These are phyloP conservation scores for Neomicropteryx cornuta DNA, from an alignment of 1,140 invertebrate species.

Conservation along the genomic window DNA sequence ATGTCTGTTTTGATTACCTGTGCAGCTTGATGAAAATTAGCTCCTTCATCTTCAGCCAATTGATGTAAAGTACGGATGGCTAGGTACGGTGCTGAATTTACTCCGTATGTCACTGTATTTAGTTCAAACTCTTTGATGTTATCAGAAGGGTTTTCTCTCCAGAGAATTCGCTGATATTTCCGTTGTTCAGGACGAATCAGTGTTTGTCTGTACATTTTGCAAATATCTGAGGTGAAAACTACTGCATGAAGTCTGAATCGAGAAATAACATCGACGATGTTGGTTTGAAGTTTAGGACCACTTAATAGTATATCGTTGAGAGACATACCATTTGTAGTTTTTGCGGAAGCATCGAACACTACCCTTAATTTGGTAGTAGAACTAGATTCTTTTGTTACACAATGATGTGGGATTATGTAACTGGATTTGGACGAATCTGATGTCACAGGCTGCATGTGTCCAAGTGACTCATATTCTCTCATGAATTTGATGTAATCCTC, in stretches of 20 bases:
- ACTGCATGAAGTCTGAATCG: slow-evolving; percentile 9
- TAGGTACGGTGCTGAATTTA: slow-evolving; percentile 21
- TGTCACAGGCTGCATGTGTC: slow-evolving; percentile 15
- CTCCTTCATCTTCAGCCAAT: slow-evolving; percentile 21
- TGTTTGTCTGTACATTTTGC: slow-evolving; percentile 36
- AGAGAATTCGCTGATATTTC: slow-evolving; percentile 23
- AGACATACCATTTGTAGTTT: slow-evolving; percentile 13
- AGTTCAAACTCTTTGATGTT: slow-evolving; percentile 14
- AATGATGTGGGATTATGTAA: slow-evolving; percentile 20
- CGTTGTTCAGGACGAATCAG: slow-evolving; percentile 14
- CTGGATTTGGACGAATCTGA: background rate
- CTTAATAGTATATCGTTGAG: slow-evolving; percentile 17
- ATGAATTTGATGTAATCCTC: slow-evolving; percentile 16
- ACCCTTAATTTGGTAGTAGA: slow-evolving; percentile 21
- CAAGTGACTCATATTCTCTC: slow-evolving; percentile 18
- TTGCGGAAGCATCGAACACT: slow-evolving; percentile 16
- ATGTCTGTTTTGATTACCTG: slow-evolving; percentile 20
- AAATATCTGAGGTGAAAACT: slow-evolving; percentile 22
- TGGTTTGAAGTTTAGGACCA: slow-evolving; percentile 18
- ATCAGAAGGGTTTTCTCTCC: slow-evolving; percentile 16
- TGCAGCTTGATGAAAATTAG: slow-evolving; percentile 16
- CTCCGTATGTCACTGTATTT: slow-evolving; percentile 25
- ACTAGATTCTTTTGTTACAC: slow-evolving; percentile 17
- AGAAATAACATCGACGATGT: slow-evolving; percentile 17
- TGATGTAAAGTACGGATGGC: slow-evolving; percentile 24